These are phyloP conservation scores for Coreoperca whiteheadi DNA, from an alignment of 2,113 vertebrate species.

Conservation along the genomic window DNA sequence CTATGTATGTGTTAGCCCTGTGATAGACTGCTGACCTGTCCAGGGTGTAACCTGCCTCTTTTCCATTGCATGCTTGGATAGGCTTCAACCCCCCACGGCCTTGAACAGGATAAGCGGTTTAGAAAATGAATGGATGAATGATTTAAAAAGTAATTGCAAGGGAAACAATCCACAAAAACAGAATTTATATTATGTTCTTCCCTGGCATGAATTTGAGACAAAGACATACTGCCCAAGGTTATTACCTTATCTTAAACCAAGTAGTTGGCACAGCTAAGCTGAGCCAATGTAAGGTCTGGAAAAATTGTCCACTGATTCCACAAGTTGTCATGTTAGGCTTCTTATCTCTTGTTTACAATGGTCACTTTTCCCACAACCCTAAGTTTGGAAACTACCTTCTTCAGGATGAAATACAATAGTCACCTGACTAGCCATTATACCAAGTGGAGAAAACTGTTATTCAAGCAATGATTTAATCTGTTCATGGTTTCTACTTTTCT, in stretches of 20 bases:
- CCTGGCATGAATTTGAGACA: conserved; percentile 15
- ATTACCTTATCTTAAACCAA: conserved; percentile 43
- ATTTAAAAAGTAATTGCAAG: neutral
- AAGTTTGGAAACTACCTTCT: neutral
- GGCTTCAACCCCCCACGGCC: neutral
- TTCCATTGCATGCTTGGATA: neutral
- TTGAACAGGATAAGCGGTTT: conserved; percentile 9
- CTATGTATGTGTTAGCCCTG: neutral
- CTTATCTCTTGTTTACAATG: conserved; percentile 41
- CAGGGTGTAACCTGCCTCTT: neutral
- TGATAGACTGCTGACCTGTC: neutral
- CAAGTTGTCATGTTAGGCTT: conserved; percentile 12
- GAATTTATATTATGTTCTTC: conserved; percentile 4
- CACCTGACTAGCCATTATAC: neutral
- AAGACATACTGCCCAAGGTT: conserved; percentile 22
- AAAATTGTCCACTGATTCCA: conserved; percentile 38
- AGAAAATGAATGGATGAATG: conserved; percentile 21
- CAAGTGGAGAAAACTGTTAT: neutral
- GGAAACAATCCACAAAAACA: conserved; percentile 16
- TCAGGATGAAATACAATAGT: neutral
- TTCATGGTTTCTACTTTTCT: neutral
- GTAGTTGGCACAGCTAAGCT: conserved; percentile 24
- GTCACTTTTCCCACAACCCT: conserved; percentile 11
- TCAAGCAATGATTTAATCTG: neutral
- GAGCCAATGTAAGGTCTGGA: conserved; percentile 18